Evolutionary conservation across 2,113 vertebrate genomes (phyloP), one percentile per base, ranked within the genome.

Genomic region (Aphelocoma coerulescens): DNA sequence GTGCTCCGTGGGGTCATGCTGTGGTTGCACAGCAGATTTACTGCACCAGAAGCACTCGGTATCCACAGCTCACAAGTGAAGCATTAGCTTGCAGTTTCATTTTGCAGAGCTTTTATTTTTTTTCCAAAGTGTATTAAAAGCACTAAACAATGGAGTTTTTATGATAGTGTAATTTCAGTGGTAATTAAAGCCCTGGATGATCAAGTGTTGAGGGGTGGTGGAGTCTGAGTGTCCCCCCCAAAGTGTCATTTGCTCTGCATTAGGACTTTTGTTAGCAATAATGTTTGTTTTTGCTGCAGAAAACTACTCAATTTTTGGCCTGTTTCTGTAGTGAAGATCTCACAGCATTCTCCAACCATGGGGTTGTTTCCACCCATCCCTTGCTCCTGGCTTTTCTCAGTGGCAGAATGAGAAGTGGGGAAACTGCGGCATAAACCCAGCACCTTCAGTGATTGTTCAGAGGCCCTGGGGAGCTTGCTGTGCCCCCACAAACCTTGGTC

Each of bases 261-360:
- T 59, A 77, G 57, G 41, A 22, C 27, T 68, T 22, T 51, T 33
- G 43, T 37, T 49, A 59, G 30, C 1, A 3, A 37, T 41, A 39
- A 48, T 3, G 2, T 26, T 85, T 43, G 4, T n/a, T 52, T 51
- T 78, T 75, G 32, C 85, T 48, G 16, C 58, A 85, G 65, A 88
- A 73, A 92, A n/a, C 10, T 2, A 18, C 17, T 55, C 37, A 5
- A 0, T 7, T 91, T 73, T 76, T 2, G 3, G 28, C 28, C 3
- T 3, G 7, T 90, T 85, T 76, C 39, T 44, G 9, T 10, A 59
- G 51, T 2, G 16, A 85, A 19, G 37, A n/a, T 43, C 61, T 65
- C 43, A 37, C 19, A 51, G 43, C 4, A 1, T 33, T 93, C n/a
- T n/a, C 39, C 35, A 66, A 14, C 61, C 13, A 3, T 0, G 0